Evolutionary conservation across 2,113 vertebrate genomes (phyloP), one percentile per base, ranked within the genome.

Genomic region (Ifrita kowaldi): DNA sequence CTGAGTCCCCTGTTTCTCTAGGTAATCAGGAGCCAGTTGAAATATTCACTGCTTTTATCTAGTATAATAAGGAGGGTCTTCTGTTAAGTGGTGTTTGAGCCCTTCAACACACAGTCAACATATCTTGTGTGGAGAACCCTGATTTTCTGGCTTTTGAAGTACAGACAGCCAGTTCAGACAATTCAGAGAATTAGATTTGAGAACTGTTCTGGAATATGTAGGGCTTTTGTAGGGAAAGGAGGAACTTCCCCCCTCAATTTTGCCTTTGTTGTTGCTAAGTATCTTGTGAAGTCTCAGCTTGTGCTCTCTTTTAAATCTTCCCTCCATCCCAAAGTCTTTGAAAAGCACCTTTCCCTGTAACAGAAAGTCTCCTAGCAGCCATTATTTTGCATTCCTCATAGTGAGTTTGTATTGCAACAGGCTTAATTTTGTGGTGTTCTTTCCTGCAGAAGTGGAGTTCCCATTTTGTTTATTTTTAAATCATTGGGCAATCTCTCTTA

Each of bases 381-480:
- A 28, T 73, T 5, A 0, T 56, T 83, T 83, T 88, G 16, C 26
- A 15, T 81, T 91, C 46, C 42, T 68, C 30, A 26, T 19, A 79
- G 59, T 5, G 1, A 83, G 42, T 47, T 63, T 56, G 4, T 59
- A 21, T 94, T 95, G 90, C 92, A 92, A 78, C 79, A 87, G 17
- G 9, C 64, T 88, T 55, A 7, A 44, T 93, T 90, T 55, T 90
- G 68, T 70, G 75, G 74, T 84, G 75, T 70, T 94, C 71, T 94
- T 33, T 27, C 67, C 88, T 84, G 76, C 56, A 83, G 82, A 90
- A 88, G 52, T 70, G 62, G 79, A 95, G 85, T 96, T 97, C 83
- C 92, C 2, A 5, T 90, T 96, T 85, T 56, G 49, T 91, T 95
- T 93, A 78, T 96, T 96, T 97, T 87, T 90, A 80, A 95, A 76